These are phyloP conservation scores for Drosophila austrosaltans DNA, from an alignment of 2,888 invertebrate genomes.

Conservation along the genomic window DNA sequence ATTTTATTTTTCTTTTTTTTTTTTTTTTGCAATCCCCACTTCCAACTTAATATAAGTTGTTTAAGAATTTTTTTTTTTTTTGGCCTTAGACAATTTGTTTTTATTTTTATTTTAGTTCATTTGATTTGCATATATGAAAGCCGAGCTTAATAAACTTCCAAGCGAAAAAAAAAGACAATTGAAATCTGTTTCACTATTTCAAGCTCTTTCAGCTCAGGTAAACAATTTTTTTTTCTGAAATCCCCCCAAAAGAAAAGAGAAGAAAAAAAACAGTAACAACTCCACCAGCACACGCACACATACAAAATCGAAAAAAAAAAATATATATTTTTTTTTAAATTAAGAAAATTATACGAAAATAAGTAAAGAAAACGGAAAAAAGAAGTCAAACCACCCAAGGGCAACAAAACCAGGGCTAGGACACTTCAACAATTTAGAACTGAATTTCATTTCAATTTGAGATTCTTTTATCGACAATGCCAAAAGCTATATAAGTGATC, in stretches of 20 bases:
- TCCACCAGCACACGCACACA: constrained; percentile 18
- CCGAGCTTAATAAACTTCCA: constrained; percentile 75
- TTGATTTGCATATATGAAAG: constrained; percentile 45
- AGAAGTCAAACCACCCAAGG: not conserved
- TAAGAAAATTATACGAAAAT: too few relatives aligned
- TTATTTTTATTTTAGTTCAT: constrained; percentile 12
- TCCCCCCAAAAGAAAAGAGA: too few relatives aligned
- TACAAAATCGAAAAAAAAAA: constrained; percentile 4
- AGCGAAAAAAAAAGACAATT: constrained; percentile 52
- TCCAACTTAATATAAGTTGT: not conserved
- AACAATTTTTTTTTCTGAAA: not conserved
- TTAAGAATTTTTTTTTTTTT: constrained; percentile 34
- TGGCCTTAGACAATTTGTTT: constrained; percentile 15
- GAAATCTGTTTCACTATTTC: not conserved
- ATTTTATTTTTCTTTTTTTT: constrained; percentile 15
- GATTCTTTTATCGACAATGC: not conserved
- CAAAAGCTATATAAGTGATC: not conserved
- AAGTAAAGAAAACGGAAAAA: not conserved
- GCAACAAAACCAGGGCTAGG: not conserved
- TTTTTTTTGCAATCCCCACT: not conserved
- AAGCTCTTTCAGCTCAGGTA: constrained; percentile 49
- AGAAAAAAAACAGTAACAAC: not conserved
- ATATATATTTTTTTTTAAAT: not conserved
- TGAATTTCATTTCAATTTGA: too few relatives aligned
- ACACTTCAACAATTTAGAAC: not conserved